These are phyloP conservation scores for Epizoanthus illoricatus DNA, from an alignment of 92 coral and sea anemone species.

Conservation along the genomic window DNA sequence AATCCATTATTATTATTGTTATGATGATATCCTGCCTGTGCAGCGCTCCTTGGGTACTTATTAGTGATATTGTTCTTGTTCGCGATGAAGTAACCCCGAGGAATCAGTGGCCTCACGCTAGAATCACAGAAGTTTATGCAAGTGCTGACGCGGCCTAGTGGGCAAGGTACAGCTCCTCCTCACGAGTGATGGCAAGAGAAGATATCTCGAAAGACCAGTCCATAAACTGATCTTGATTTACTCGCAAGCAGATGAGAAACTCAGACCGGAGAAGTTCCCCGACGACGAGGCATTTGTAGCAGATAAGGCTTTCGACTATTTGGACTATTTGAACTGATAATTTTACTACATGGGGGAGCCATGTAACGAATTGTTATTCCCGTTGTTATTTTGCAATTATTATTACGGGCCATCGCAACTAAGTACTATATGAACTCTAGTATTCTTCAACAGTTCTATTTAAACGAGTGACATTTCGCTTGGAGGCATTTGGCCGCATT, in stretches of 20 bases:
- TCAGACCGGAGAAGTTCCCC: constrained; percentile 15
- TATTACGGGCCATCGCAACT: too few relatives aligned
- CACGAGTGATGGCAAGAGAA: constrained; percentile 29
- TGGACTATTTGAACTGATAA: not conserved
- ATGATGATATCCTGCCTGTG: constrained; percentile 46
- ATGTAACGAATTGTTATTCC: not conserved
- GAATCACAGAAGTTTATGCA: constrained; percentile 53
- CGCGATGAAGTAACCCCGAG: constrained; percentile 44
- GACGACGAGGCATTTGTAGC: constrained; percentile 41
- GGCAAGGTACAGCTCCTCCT: constrained; percentile 50
- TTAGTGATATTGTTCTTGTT: constrained; percentile 58
- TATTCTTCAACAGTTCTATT: too few relatives aligned
- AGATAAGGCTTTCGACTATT: constrained; percentile 2
- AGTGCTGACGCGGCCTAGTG: constrained; percentile 51
- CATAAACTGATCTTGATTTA: constrained; percentile 49
- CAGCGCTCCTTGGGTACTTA: constrained; percentile 59
- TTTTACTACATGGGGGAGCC: constrained; percentile 3
- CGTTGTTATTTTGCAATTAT: too few relatives aligned
- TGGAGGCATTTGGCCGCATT: too few relatives aligned
- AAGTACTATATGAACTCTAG: too few relatives aligned
- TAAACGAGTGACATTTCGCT: too few relatives aligned
- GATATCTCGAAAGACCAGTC: constrained; percentile 47
- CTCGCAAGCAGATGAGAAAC: constrained; percentile 21
- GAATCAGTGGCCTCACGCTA: constrained; percentile 66
- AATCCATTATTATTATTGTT: too few relatives aligned